phyloP scores from a whole-genome alignment of 1,140 invertebrate species.

The Bombus confusus region DNA sequence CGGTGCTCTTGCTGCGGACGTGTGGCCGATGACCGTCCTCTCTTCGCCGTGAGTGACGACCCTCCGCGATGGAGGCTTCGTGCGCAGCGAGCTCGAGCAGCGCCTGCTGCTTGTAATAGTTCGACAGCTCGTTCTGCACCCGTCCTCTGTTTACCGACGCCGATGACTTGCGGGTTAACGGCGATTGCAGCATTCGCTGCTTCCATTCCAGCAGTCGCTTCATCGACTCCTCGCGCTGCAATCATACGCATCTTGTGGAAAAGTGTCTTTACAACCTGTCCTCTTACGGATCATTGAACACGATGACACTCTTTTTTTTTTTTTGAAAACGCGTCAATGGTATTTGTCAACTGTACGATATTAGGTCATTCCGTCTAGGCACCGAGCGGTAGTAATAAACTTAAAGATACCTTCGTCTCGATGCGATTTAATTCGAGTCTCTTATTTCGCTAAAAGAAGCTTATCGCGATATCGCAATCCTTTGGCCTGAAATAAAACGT shows the following conservation, averaged over 20 bases:
- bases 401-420: neutral
- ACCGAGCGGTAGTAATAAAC: too few relatives aligned
- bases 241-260: conserved; percentile 6
- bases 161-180: conserved; percentile 90
- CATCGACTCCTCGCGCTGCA: conserved; percentile 94
- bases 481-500: neutral
- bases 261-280: neutral
- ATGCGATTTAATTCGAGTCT: too few relatives aligned
- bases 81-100: conserved; percentile 74
- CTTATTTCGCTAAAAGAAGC: neutral
- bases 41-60: conserved; percentile 70
- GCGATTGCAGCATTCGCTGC: conserved; percentile 94
- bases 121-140: conserved; percentile 79
- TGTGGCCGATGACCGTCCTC: conserved; percentile 79
- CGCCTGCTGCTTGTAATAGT: conserved; percentile 81
- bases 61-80: conserved; percentile 71
- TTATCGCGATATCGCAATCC: neutral
- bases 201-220: conserved; percentile 95
- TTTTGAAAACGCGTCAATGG: too few relatives aligned
- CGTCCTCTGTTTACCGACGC: conserved; percentile 79
- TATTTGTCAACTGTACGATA: too few relatives aligned
- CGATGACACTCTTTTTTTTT: too few relatives aligned
- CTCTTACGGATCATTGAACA: neutral
- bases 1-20: conserved; percentile 81
- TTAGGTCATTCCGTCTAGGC: too few relatives aligned